Conservation (phyloP, 35 echinoderm and acorn worm genomes). For the Hemicentrotus pulcherrimus region DNA sequence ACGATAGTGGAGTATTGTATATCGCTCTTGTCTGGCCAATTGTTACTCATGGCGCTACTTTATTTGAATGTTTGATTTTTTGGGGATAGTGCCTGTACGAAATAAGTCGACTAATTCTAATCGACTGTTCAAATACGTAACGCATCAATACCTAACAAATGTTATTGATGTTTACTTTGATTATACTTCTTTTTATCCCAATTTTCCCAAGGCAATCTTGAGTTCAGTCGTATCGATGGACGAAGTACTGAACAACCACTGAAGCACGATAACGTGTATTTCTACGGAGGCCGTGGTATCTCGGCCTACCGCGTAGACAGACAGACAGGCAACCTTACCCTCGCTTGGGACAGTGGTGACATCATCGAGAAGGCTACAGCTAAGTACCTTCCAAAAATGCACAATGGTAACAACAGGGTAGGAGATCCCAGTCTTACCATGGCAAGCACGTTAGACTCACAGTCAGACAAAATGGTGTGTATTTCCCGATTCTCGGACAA, state of each 20-base stretch:
- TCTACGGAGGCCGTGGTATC: conserved; percentile 46
- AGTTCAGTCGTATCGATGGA: conserved; percentile 43
- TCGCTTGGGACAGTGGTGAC: conserved; percentile 43
- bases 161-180: no score
- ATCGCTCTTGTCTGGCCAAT: no score
- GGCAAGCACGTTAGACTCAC: conserved; percentile 37
- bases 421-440: neutral
- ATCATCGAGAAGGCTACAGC: conserved; percentile 46
- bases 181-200: neutral
- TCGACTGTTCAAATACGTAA: no score
- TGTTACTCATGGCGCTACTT: no score
- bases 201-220: conserved; percentile 5
- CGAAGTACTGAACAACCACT: conserved; percentile 28
- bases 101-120: no score
- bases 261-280: conserved; percentile 42
- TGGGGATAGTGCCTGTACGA: no score
- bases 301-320: conserved; percentile 38
- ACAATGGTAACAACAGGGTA: conserved; percentile 45
- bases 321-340: conserved; percentile 6
- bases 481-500: neutral
- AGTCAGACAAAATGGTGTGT: conserved; percentile 24
- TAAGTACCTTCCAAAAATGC: conserved; percentile 19
- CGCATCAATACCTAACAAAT: no score
- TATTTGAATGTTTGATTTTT: no score
- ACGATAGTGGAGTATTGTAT: neutral